Evolutionary conservation across 2,113 vertebrate species (phyloP).

Genomic region (Hippocampus abdominalis): DNA sequence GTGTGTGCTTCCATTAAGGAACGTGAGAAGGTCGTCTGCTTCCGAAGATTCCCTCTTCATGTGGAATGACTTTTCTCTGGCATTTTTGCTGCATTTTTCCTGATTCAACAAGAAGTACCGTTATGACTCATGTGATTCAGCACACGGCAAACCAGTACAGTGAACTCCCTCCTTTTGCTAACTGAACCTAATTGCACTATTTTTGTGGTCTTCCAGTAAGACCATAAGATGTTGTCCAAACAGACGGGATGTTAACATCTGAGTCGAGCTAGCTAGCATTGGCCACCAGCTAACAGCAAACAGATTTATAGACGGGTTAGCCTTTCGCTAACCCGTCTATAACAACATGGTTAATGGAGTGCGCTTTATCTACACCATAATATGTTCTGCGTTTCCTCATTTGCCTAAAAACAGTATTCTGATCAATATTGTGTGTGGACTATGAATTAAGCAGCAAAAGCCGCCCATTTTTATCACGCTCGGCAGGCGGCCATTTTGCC

Average conservation of each 20-base stretch:
- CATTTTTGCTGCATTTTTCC: constrained; percentile 63
- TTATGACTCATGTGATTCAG: not conserved
- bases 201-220: not conserved
- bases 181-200: not conserved
- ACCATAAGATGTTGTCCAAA: not conserved
- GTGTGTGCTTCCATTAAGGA: constrained; percentile 1
- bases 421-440: too few species aligned
- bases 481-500: too few species aligned
- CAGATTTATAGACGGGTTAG: not conserved
- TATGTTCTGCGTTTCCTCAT: too few species aligned
- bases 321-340: too few species aligned
- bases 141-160: not conserved
- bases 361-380: too few species aligned
- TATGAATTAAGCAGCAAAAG: too few species aligned
- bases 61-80: constrained; percentile 65
- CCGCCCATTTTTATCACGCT: too few species aligned
- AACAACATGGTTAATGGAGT: too few species aligned
- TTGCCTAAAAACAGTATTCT: too few species aligned
- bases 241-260: not conserved
- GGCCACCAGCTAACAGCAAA: not conserved
- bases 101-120: constrained; percentile 4
- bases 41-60: constrained; percentile 41
- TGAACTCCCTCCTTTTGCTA: not conserved
- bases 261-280: not conserved
- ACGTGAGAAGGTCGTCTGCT: constrained; percentile 16